phyloP scores from a whole-genome alignment of 1,140 invertebrate genomes.

The Coenobita brevimanus region DNA sequence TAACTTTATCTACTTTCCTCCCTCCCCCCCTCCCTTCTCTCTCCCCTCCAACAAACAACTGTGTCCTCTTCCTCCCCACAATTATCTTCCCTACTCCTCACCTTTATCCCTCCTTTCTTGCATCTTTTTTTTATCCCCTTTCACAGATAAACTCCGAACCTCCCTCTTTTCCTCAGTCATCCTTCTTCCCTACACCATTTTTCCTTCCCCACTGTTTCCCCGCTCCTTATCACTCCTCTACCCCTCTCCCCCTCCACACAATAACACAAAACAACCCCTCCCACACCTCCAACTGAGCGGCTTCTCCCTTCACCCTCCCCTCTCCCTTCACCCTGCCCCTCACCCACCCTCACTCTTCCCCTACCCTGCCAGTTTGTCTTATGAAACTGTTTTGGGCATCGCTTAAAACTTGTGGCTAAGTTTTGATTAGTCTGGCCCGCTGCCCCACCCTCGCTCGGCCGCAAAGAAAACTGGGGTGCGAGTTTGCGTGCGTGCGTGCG shows the following conservation, averaged over 20 bases:
- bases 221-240: neutral
- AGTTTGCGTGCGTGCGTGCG: too few relatives aligned
- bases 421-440: constrained; percentile 30
- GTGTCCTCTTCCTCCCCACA: too few relatives aligned
- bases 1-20: too few relatives aligned
- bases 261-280: too few relatives aligned
- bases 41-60: too few relatives aligned
- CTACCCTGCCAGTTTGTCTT: neutral
- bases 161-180: neutral
- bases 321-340: neutral
- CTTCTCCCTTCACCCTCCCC: neutral
- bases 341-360: neutral
- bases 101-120: neutral
- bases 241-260: too few relatives aligned
- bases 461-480: too few relatives aligned
- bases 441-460: too few relatives aligned
- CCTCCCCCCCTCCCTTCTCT: neutral
- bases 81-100: neutral
- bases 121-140: neutral
- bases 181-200: neutral
- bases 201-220: neutral
- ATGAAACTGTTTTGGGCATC: constrained; percentile 13
- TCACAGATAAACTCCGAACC: neutral
- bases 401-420: constrained; percentile 1
- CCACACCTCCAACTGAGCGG: neutral